phyloP scores from a whole-genome alignment of 2,888 invertebrate species.

The Sarcophaga subvicina region DNA sequence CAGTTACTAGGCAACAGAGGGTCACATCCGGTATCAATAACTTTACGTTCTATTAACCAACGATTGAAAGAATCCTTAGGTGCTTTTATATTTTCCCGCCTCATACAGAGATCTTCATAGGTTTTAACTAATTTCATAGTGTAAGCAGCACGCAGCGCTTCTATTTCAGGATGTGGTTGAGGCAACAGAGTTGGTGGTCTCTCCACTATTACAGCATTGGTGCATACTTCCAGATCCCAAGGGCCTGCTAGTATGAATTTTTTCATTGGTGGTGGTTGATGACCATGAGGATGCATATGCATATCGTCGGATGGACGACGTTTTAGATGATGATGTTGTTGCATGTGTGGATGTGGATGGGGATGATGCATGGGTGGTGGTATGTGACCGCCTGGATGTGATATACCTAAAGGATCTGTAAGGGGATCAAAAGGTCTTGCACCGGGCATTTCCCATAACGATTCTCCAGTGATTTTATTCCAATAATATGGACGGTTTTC shows the following conservation, averaged over 20 bases:
- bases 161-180: constrained; percentile 97
- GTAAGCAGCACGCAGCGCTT: constrained; percentile 91
- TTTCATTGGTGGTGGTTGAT: constrained; percentile 88
- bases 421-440: constrained; percentile 92
- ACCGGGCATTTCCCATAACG: constrained; percentile 98
- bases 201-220: constrained; percentile 92
- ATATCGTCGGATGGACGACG: constrained; percentile 81
- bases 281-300: constrained; percentile 76
- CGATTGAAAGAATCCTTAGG: constrained; percentile 98
- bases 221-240: constrained; percentile 96
- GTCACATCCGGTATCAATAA: constrained; percentile 94
- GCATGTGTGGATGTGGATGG: constrained; percentile 75
- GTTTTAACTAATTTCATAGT: constrained; percentile 93
- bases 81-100: constrained; percentile 95
- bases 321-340: constrained; percentile 75
- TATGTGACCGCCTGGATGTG: constrained; percentile 74
- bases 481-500: constrained; percentile 98
- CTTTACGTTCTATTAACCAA: constrained; percentile 98
- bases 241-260: constrained; percentile 94
- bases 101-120: constrained; percentile 96
- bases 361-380: constrained; percentile 76
- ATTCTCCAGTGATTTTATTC: constrained; percentile 97
- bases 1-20: constrained; percentile 96
- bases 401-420: constrained; percentile 90
- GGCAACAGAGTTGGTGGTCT: constrained; percentile 91